Percentiles rank a stretch among this genome's conserved stretches.
These are phyloP conservation scores for Chionoecetes opilio DNA, from an alignment of 1,140 invertebrate species.

Conservation along the genomic window DNA sequence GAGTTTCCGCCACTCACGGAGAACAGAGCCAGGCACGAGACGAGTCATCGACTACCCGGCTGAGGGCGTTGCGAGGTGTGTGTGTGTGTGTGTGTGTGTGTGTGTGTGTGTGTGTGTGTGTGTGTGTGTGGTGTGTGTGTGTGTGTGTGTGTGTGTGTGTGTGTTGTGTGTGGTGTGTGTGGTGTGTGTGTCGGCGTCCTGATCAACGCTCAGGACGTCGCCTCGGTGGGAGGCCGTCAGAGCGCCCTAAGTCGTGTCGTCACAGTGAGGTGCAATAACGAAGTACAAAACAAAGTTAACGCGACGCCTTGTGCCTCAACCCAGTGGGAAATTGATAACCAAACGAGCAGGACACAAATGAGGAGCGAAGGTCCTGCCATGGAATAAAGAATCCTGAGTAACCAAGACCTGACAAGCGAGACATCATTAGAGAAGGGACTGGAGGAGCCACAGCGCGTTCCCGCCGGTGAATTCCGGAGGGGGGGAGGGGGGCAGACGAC, in stretches of 20 bases:
- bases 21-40: background rate
- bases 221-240: background rate
- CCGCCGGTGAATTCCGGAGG: background rate
- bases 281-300: background rate
- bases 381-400: constrained; percentile 20
- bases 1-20: constrained; percentile 3
- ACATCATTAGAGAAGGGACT: background rate
- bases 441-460: constrained; percentile 6
- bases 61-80: constrained; percentile 12
- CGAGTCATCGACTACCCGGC: background rate
- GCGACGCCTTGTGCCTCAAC: constrained; percentile 23
- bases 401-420: constrained; percentile 13
- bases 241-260: background rate
- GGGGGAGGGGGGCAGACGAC: constrained; percentile 41
- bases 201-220: too few species aligned
- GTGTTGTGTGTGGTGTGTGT: background rate
- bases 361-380: background rate
- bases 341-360: background rate
- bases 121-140: background rate
- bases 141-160: background rate
- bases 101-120: constrained; percentile 9
- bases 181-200: too few species aligned
- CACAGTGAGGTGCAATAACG: background rate
- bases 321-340: background rate
- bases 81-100: constrained; percentile 2